These are phyloP conservation scores for Archegozetes longisetosus DNA, from an alignment of 1,140 invertebrate genomes.

Conservation along the genomic window DNA sequence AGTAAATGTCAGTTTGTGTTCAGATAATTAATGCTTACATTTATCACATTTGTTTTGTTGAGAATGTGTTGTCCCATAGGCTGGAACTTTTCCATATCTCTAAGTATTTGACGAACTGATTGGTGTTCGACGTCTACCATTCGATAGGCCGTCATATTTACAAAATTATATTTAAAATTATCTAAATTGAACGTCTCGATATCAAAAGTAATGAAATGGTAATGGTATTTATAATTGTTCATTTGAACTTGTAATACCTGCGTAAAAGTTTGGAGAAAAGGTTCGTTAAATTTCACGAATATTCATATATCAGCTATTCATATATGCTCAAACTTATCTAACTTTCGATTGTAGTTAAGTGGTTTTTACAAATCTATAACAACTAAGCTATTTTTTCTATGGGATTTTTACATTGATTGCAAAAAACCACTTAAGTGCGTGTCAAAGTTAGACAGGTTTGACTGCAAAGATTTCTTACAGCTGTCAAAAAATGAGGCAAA, in stretches of 20 bases:
- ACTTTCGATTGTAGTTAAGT: too few relatives aligned
- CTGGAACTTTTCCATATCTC: conserved; percentile 75
- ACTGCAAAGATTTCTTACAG: too few relatives aligned
- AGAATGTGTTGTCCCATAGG: conserved; percentile 54
- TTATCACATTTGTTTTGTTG: conserved; percentile 50
- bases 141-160: conserved; percentile 80
- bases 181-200: conserved; percentile 78
- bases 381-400: too few relatives aligned
- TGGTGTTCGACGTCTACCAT: conserved; percentile 61
- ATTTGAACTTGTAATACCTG: conserved; percentile 84
- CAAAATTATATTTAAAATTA: conserved; percentile 83
- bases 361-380: too few relatives aligned
- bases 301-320: neutral
- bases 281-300: too few relatives aligned
- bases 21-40: too few relatives aligned
- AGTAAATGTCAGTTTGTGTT: too few relatives aligned
- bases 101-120: conserved; percentile 51
- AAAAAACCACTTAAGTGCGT: too few relatives aligned
- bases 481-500: conserved; percentile 57
- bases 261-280: neutral
- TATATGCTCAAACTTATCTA: neutral
- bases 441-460: too few relatives aligned
- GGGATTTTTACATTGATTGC: too few relatives aligned
- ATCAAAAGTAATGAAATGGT: conserved; percentile 81
- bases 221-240: conserved; percentile 85